Evolutionary conservation across 2,888 invertebrate species (phyloP).

Genomic region (Drosophila siamana): DNA sequence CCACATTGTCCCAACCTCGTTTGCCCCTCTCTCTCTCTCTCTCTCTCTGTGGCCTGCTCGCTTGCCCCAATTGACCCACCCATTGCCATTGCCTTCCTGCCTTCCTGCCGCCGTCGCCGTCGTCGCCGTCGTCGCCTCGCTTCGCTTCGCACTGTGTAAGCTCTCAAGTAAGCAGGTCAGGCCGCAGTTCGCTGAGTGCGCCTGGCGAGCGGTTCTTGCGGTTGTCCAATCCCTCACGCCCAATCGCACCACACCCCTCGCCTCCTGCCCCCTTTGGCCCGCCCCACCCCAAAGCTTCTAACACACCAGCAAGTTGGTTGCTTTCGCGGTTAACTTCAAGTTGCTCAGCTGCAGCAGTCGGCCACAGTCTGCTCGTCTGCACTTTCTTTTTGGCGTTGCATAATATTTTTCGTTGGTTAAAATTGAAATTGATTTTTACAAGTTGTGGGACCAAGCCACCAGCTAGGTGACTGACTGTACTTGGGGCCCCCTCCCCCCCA

Average conservation of each 20-base stretch:
- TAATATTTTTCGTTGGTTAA: constrained; percentile 57
- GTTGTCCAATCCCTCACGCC: constrained; percentile 38
- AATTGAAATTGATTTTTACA: constrained; percentile 73
- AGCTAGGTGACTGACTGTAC: constrained; percentile 45
- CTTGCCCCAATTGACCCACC: no score
- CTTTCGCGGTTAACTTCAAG: constrained; percentile 69
- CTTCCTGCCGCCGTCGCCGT: no score
- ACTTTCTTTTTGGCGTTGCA: constrained; percentile 39
- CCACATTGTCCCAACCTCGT: constrained; percentile 47
- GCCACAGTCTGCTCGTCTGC: constrained; percentile 21
- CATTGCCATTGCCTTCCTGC: no score
- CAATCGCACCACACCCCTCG: neutral
- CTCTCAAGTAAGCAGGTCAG: constrained; percentile 74
- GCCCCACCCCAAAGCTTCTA: constrained; percentile 8
- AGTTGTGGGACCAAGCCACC: no score
- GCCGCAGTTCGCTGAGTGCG: constrained; percentile 69
- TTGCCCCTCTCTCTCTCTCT: neutral
- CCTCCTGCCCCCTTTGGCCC: neutral
- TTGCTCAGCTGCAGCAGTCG: no score
- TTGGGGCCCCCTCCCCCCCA: no score
- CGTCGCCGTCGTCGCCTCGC: no score
- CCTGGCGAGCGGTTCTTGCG: constrained; percentile 72
- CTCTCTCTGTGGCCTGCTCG: no score
- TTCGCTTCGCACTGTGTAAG: constrained; percentile 15
- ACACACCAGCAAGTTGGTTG: constrained; percentile 48